Conservation (phyloP, 2,888 invertebrate species). For the Patella caerulea region DNA sequence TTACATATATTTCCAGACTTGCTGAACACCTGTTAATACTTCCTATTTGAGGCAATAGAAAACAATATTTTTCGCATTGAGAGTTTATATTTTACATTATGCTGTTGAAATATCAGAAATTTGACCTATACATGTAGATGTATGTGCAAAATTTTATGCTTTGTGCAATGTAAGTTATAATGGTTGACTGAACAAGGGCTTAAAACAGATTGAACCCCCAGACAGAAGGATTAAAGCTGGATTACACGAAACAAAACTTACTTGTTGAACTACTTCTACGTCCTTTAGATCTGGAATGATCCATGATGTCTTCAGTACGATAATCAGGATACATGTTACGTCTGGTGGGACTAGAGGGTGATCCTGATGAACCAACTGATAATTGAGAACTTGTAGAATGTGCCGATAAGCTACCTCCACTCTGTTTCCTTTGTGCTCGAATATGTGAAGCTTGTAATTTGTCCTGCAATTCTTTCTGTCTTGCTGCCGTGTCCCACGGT, state of each 20-base stretch:
- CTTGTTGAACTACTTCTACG: not conserved
- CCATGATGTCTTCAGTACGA: not conserved
- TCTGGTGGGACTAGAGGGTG: slow-evolving; percentile 2
- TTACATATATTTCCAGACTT: too few relatives aligned
- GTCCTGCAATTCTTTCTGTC: slow-evolving; percentile 42
- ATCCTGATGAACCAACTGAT: not conserved
- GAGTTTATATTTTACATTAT: too few relatives aligned
- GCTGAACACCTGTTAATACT: too few relatives aligned
- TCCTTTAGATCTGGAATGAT: not conserved
- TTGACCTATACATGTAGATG: too few relatives aligned
- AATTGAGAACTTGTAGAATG: slow-evolving; percentile 10
- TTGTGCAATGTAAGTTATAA: too few relatives aligned
- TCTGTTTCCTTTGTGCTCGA: not conserved
- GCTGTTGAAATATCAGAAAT: too few relatives aligned
- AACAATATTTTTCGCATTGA: too few relatives aligned
- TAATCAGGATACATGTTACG: not conserved
- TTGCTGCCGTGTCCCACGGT: slow-evolving; percentile 56
- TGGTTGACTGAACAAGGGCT: too few relatives aligned
- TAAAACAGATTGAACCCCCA: too few relatives aligned
- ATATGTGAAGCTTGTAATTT: slow-evolving; percentile 29
- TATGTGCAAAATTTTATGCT: too few relatives aligned
- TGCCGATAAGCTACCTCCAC: not conserved
- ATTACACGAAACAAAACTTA: not conserved
- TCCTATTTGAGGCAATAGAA: too few relatives aligned
- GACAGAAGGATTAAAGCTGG: too few relatives aligned